Evolutionary conservation across 2,797 vertebrate genomes (phyloP).

Genomic region (Urophycis tenuis): DNA sequence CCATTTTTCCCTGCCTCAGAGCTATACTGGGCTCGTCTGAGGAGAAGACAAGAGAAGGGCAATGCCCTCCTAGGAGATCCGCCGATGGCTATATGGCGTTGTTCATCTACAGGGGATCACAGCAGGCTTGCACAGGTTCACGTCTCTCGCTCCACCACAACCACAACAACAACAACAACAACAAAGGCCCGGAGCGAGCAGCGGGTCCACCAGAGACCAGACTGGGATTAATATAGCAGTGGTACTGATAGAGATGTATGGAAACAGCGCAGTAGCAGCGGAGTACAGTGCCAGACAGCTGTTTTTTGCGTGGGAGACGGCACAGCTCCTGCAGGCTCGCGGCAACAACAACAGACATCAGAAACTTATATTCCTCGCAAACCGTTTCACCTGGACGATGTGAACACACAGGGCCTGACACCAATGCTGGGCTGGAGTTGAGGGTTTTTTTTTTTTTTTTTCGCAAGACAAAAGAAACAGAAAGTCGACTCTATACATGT

Average conservation of each 20-base stretch:
- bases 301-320: not conserved
- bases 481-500: not conserved
- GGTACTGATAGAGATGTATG: not conserved
- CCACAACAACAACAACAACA: not conserved
- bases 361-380: not conserved
- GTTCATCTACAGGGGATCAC: not conserved
- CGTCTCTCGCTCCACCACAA: not conserved
- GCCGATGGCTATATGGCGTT: not conserved
- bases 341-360: not conserved
- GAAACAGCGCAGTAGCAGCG: not conserved
- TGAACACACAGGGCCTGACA: not conserved
- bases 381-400: not conserved
- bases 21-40: constrained; percentile 1
- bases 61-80: not conserved
- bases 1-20: constrained; percentile 4
- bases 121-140: not conserved
- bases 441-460: too few relatives aligned
- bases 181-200: not conserved
- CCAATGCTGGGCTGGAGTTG: not conserved
- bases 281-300: not conserved
- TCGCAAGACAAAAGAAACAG: not conserved
- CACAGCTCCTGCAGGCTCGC: too few relatives aligned
- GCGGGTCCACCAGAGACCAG: not conserved
- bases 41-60: constrained; percentile 10
- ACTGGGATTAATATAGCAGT: not conserved